phyloP scores from a whole-genome alignment of 2,888 invertebrate species.

The Drosophila tanythrix region DNA sequence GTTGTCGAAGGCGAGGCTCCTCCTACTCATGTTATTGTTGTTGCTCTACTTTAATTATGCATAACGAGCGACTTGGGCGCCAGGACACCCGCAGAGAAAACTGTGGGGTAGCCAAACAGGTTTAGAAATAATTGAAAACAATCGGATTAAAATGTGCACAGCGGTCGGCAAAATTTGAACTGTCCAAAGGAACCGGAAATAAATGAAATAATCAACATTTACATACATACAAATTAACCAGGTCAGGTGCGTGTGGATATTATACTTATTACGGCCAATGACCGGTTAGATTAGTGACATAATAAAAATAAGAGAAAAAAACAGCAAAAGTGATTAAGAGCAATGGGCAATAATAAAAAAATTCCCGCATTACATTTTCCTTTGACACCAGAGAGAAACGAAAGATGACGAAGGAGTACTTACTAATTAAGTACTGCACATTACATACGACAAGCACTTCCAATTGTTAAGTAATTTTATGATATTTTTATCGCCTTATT shows the following conservation, averaged over 20 bases:
- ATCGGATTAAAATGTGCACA: conserved; percentile 70
- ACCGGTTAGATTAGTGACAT: conserved; percentile 29
- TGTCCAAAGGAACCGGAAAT: conserved; percentile 36
- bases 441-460: conserved; percentile 10
- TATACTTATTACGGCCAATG: conserved; percentile 27
- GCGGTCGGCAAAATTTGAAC: conserved; percentile 41
- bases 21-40: conserved; percentile 34
- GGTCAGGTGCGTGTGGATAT: conserved; percentile 19
- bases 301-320: conserved; percentile 7
- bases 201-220: conserved; percentile 48
- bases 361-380: conserved; percentile 5
- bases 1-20: not conserved
- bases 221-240: conserved; percentile 32
- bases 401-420: not conserved
- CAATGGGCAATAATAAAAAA: conserved; percentile 11
- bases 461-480: conserved; percentile 40
- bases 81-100: conserved; percentile 37
- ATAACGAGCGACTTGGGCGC: conserved; percentile 58
- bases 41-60: conserved; percentile 66
- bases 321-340: conserved; percentile 24
- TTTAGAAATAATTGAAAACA: conserved; percentile 72
- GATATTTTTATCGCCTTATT: conserved; percentile 7
- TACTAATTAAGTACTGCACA: conserved; percentile 31
- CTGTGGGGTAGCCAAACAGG: conserved; percentile 39
- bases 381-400: conserved; percentile 10